A percentile compares a stretch with the other conserved stretches of the same genome.
These are phyloP conservation scores for Cosmia trapezina DNA, from an alignment of 2,888 invertebrate species.

Conservation along the genomic window DNA sequence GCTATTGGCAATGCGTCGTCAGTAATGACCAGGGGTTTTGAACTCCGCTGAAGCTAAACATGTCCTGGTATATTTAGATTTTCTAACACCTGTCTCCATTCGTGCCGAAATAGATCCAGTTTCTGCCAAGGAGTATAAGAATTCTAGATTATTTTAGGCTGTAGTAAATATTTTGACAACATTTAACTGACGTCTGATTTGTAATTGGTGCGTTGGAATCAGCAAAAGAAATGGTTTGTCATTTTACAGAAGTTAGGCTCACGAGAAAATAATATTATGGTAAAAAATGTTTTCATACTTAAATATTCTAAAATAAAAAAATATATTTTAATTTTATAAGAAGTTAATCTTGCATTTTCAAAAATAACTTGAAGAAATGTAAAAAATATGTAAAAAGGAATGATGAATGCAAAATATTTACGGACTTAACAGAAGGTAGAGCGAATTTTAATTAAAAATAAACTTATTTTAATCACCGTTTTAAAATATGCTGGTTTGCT, in stretches of 20 bases:
- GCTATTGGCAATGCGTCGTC: constrained; percentile 67
- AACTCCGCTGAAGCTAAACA: constrained; percentile 60
- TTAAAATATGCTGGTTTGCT: constrained; percentile 41
- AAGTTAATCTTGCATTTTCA: background rate
- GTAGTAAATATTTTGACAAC: constrained; percentile 24
- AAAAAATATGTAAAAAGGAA: constrained; percentile 22
- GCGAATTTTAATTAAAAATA: constrained; percentile 14
- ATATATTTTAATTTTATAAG: background rate
- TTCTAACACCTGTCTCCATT: constrained; percentile 68
- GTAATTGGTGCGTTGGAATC: background rate
- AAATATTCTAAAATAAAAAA: background rate
- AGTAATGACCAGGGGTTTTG: constrained; percentile 71
- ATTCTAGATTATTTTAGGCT: constrained; percentile 43
- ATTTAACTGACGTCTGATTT: background rate
- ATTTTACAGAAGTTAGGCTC: background rate
- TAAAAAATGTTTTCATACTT: background rate
- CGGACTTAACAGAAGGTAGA: constrained; percentile 6
- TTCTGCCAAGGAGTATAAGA: constrained; percentile 49
- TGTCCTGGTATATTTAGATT: constrained; percentile 66
- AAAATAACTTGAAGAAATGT: background rate
- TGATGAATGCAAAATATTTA: constrained; percentile 6
- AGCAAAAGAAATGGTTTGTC: no score
- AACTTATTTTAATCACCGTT: constrained; percentile 18
- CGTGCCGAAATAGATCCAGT: constrained; percentile 56
- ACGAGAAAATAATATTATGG: background rate